Percentiles rank a stretch among this genome's conserved stretches.
These are phyloP conservation scores for Carollia perspicillata DNA, from an alignment of 2,113 vertebrate species.

Conservation along the genomic window DNA sequence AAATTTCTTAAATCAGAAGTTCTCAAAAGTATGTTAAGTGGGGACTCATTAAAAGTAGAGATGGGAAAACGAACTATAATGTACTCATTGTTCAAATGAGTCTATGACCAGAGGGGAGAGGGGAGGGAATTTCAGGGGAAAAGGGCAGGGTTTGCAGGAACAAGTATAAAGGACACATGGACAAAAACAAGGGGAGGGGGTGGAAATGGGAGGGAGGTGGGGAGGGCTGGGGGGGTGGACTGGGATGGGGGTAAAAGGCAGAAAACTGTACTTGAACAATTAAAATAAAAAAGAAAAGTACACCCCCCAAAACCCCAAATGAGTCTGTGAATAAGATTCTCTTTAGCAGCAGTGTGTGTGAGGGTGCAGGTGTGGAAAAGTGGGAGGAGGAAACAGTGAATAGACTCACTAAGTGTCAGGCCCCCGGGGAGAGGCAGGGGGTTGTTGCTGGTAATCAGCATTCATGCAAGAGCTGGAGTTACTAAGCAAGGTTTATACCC, in stretches of 20 bases:
- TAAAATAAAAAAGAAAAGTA: too few species aligned
- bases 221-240: too few species aligned
- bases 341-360: neutral
- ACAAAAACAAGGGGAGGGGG: too few species aligned
- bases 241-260: too few species aligned
- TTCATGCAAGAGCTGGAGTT: neutral
- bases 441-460: neutral
- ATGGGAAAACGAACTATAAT: neutral
- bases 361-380: fast-evolving
- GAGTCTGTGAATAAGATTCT: neutral
- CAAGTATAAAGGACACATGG: too few species aligned
- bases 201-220: too few species aligned
- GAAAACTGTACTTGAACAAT: too few species aligned
- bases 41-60: neutral
- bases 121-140: too few species aligned
- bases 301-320: neutral
- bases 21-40: neutral
- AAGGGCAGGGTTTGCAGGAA: too few species aligned
- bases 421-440: fast-evolving
- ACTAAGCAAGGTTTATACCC: neutral
- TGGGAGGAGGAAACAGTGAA: neutral
- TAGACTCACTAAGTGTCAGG: neutral
- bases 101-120: neutral
- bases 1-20: neutral
- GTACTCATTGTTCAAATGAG: neutral